Evolutionary conservation across 1,140 invertebrate genomes (phyloP).

Genomic region (Musca vetustissima): DNA sequence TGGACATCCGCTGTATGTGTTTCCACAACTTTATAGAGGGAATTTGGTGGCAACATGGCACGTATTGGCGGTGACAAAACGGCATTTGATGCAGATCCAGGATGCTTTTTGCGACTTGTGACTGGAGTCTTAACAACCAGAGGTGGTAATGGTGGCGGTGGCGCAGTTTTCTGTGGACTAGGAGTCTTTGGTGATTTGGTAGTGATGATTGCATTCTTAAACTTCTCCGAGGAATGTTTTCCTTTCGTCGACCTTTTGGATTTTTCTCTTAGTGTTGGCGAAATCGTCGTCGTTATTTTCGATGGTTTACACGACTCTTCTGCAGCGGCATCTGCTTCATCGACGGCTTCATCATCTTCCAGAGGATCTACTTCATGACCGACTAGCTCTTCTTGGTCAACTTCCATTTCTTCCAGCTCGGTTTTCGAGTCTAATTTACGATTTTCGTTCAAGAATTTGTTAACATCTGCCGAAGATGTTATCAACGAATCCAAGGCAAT

Average conservation of each 20-base stretch:
- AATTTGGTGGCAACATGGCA: constrained; percentile 48
- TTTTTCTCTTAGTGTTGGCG: constrained; percentile 45
- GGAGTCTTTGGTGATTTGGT: constrained; percentile 29
- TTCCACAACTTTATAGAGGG: constrained; percentile 49
- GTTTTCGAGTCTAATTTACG: constrained; percentile 27
- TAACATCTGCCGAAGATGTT: constrained; percentile 45
- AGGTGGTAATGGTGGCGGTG: constrained; percentile 6
- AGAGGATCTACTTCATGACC: constrained; percentile 26
- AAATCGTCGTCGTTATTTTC: constrained; percentile 23
- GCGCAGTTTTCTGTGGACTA: constrained; percentile 28
- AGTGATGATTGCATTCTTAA: constrained; percentile 35
- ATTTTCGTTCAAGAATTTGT: constrained; percentile 40
- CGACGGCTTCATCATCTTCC: constrained; percentile 3
- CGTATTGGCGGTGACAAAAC: constrained; percentile 44
- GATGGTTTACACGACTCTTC: constrained; percentile 23
- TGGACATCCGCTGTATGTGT: constrained; percentile 36
- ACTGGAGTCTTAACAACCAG: constrained; percentile 8
- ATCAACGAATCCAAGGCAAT: constrained; percentile 69
- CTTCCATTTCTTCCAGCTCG: constrained; percentile 45
- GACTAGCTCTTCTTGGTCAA: constrained; percentile 35
- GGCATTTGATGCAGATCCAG: constrained; percentile 27
- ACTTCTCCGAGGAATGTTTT: constrained; percentile 50
- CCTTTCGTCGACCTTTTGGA: constrained; percentile 49
- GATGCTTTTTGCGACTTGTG: constrained; percentile 30
- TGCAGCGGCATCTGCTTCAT: constrained; percentile 25